Conservation (phyloP, 1,140 invertebrate genomes). For the Archegozetes longisetosus region DNA sequence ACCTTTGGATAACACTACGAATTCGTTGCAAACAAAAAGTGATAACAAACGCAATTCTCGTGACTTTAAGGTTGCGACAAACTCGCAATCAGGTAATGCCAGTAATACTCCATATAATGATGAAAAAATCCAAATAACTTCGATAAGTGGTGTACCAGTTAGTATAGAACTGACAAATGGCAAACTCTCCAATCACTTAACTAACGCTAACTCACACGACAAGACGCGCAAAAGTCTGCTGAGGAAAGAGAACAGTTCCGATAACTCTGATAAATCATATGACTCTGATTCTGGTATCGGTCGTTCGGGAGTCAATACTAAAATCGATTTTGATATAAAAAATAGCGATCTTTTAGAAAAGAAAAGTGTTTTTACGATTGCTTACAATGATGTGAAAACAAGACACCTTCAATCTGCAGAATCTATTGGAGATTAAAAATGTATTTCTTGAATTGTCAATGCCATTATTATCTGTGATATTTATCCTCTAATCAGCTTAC, state of each 20-base stretch:
- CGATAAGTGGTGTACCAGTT: not conserved
- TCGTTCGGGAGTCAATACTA: constrained; percentile 1
- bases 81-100: no score
- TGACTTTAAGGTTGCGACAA: no score
- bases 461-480: no score
- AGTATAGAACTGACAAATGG: not conserved
- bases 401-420: constrained; percentile 26
- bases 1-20: no score
- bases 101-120: no score
- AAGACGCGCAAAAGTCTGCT: no score
- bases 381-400: constrained; percentile 65
- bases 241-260: not conserved
- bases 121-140: not conserved
- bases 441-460: no score
- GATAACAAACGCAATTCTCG: no score
- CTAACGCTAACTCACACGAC: no score
- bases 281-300: constrained; percentile 22
- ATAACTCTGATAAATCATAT: not conserved
- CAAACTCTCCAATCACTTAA: no score
- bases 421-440: not conserved
- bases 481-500: no score
- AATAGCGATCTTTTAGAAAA: constrained; percentile 48
- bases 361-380: constrained; percentile 83
- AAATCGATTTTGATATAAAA: constrained; percentile 12
- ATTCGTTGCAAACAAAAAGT: no score